Base-by-base conservation (phyloP, 2,113 vertebrate genomes). In the Pitta sordida region DNA sequence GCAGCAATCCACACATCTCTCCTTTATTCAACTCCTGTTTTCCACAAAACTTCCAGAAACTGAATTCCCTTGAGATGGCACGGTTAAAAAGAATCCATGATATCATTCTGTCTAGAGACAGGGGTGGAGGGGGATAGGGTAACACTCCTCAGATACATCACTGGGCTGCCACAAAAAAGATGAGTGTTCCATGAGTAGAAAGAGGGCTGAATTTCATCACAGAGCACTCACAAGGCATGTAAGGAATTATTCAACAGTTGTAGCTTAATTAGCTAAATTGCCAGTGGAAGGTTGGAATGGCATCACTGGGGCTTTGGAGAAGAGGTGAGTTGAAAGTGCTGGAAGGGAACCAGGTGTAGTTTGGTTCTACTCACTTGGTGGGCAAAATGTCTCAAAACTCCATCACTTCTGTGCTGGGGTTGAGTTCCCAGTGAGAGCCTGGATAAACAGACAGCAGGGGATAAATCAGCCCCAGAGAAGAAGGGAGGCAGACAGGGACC, bases 81-180 rank as follows among this genome's bases (percentile, higher is more conserved):
- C 86, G 30, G 51, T 71, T 62, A 9, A 64, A 75, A 43, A 62
- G 74, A 73, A 76, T 37, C 13, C 30, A 79, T 79, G 41, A 79
- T 69, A 34, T 85, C 90, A 94, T 34, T 20, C 49, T 83, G 90
- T 80, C 93, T 88, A 53, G 75, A 95, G 86, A 80, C 71, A 88
- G 58, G 75, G 80, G 77, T 77, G 91, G 86, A 94, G 86, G 51
- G 26, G 63, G 53, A 44, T 49, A 71, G 88, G 70, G 32, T 23
- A 62, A 70, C 44, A 8, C 19, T 19, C 75, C 76, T 62, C 37
- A 73, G 79, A 62, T 49, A n/a, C 32, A 37, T 80, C 85, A 78
- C 70, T 9, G 26, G 15, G 41, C 76, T 90, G 46, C 51, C 52
- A 41, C 44, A 27, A 36, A 70, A 71, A 58, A 32, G 74, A 52